These are phyloP conservation scores for Xylocampa areola DNA, from an alignment of 2,888 invertebrate species.

Conservation along the genomic window DNA sequence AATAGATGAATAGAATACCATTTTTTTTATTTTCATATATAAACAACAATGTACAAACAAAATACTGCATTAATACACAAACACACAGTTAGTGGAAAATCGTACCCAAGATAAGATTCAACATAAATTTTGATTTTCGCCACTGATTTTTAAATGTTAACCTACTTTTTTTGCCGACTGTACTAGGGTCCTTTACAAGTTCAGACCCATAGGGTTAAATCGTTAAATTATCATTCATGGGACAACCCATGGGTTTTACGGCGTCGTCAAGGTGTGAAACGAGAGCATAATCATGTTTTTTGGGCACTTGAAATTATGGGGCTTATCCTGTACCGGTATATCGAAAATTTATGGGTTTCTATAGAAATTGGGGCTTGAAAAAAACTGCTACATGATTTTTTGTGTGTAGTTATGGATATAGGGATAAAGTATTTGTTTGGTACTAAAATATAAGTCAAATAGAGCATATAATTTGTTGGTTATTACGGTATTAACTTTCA, in stretches of 20 bases:
- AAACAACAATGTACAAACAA: no score
- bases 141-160: no score
- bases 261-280: conserved; percentile 72
- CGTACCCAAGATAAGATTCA: no score
- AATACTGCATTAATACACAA: no score
- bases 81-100: no score
- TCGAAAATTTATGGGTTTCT: conserved; percentile 38
- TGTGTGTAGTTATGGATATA: conserved; percentile 15
- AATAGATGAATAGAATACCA: no score
- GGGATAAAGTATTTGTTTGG: conserved; percentile 12
- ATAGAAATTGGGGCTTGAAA: conserved; percentile 22
- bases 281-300: conserved; percentile 61
- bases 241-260: conserved; percentile 58
- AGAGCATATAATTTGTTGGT: conserved; percentile 7
- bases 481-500: no score
- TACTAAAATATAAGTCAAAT: conserved; percentile 4
- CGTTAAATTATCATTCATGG: conserved; percentile 72
- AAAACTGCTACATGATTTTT: conserved; percentile 26
- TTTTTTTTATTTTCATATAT: no score
- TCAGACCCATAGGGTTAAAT: conserved; percentile 59
- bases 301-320: conserved; percentile 52
- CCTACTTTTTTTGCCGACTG: no score
- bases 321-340: conserved; percentile 27
- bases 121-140: no score
- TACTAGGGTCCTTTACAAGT: conserved; percentile 61